Percentiles rank a stretch among this genome's conserved stretches.
Conservation (phyloP, 2,113 vertebrate species). For the Oceanodroma tethys region DNA sequence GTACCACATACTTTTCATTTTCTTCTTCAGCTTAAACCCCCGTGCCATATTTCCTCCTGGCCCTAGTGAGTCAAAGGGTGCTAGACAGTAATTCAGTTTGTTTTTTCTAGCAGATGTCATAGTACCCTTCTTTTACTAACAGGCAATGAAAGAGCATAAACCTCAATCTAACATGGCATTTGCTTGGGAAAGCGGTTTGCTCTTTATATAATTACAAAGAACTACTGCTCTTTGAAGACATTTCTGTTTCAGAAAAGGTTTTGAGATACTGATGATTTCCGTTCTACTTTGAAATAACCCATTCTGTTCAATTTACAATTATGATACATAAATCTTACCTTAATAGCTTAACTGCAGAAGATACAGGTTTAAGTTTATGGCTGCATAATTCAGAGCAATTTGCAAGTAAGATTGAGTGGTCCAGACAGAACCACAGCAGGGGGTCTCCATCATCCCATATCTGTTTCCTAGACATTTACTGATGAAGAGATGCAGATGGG, state of each 20-base stretch:
- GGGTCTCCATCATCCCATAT: not conserved
- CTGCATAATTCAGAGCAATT: not conserved
- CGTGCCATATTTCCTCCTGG: not conserved
- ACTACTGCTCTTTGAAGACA: not conserved
- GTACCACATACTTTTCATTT: not conserved
- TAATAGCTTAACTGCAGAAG: not conserved
- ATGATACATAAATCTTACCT: not conserved
- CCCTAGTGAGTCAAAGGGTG: not conserved
- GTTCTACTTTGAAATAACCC: not conserved
- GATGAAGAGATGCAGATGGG: not conserved
- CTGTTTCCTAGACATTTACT: not conserved
- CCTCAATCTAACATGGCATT: not conserved
- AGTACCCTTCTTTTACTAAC: not conserved
- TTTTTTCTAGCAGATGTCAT: not conserved
- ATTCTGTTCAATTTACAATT: not conserved
- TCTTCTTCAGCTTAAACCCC: not conserved
- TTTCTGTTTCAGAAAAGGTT: not conserved
- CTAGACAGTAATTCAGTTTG: rapidly evolving
- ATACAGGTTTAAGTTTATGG: not conserved
- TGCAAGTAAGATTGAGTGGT: not conserved
- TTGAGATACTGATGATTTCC: not conserved
- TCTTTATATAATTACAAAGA: not conserved
- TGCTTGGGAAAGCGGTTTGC: not conserved
- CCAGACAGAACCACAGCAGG: not conserved
- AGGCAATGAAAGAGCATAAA: not conserved